Evolutionary conservation across 2,113 vertebrate genomes (phyloP), one percentile per base, ranked within the genome.

Genomic region (Osmerus eperlanus): DNA sequence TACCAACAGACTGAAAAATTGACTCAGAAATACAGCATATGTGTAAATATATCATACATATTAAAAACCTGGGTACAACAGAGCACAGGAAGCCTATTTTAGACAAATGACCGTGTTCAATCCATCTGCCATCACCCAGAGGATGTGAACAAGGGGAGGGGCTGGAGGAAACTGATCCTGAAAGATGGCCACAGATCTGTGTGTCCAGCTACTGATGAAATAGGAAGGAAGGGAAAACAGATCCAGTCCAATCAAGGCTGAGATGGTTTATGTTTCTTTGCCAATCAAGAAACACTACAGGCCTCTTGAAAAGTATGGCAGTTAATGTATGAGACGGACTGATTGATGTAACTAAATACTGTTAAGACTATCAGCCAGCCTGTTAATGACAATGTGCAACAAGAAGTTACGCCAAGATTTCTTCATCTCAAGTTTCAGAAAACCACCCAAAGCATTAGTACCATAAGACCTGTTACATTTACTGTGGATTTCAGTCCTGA

Each of bases 141-240:
- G 78, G 77, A 69, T 65, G 72, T 58, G 71, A 80, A 81, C 66
- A 68, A 67, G 77, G 71, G 3, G 77, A 73, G 3, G n/a, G 21
- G 14, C 18, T 47, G 65, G 47, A 18, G 12, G 72, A 89, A 87
- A 80, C 76, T 72, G 83, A 87, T 79, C 82, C 71, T n/a, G 15
- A 52, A 55, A 73, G 63, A 78, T 47, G 59, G 18, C 14, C 52
- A 21, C 68, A 25, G 70, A 78, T 69, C 58, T 81, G 54, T 14
- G 29, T 0, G 12, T 56, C 69, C 68, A 76, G 51, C 28, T 14
- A 23, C 13, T 13, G 23, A 75, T 52, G 63, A 3, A 65, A 58
- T 74, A 58, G 63, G 65, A 60, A 62, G 47, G 13, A 76, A 61
- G 68, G 3, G 76, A 76, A 83, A 87, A 70, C 25, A 23, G 81